Conservation (phyloP, 1,140 invertebrate species). For the Zaprionus africanus region DNA sequence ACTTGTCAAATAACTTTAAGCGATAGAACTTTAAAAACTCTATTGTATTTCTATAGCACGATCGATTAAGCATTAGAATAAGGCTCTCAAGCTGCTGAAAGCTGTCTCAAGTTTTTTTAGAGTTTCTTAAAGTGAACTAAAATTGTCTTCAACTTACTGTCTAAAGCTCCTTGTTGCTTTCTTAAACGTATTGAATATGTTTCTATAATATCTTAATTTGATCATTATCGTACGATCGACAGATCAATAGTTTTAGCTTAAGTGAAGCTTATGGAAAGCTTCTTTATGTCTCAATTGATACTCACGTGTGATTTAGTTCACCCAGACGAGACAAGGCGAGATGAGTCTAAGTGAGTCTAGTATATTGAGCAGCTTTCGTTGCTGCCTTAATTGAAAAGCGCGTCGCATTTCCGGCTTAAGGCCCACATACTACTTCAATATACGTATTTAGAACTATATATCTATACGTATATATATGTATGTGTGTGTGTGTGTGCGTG, state of each 20-base stretch:
- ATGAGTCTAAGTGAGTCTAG: conserved; percentile 8
- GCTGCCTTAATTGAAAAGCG: conserved; percentile 75
- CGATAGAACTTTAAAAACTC: too few relatives aligned
- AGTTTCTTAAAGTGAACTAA: neutral
- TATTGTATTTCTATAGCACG: too few relatives aligned
- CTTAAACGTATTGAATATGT: neutral
- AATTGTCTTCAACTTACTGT: neutral
- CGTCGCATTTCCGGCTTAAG: conserved; percentile 76
- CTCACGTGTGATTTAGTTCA: conserved; percentile 30
- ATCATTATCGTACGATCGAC: neutral
- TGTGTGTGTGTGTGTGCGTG: conserved; percentile 10
- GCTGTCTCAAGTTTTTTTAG: neutral
- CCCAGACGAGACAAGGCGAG: conserved; percentile 23
- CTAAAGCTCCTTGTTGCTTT: neutral
- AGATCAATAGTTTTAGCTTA: neutral
- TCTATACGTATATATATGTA: conserved; percentile 12
- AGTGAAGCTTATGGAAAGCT: neutral
- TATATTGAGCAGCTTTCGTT: conserved; percentile 23
- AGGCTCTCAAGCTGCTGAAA: neutral
- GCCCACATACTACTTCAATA: conserved; percentile 24
- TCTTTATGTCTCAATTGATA: neutral
- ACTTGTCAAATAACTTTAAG: too few relatives aligned
- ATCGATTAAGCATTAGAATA: neutral
- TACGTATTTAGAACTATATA: conserved; percentile 16
- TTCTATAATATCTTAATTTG: too few relatives aligned